Conservation (phyloP, 2,888 invertebrate species). For the Podabrus alpinus region DNA sequence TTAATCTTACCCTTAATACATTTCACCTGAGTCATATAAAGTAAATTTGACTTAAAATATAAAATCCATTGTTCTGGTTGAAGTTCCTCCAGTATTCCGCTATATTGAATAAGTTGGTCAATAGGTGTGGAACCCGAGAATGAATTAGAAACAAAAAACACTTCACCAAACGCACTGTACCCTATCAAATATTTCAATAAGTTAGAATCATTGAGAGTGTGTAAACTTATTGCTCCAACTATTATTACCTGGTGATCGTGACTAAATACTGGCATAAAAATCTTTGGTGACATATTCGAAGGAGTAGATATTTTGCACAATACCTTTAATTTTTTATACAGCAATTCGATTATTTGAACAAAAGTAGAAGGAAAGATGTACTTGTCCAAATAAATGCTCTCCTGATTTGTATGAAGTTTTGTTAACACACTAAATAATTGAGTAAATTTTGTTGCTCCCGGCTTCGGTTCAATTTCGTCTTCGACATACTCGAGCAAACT, state of each 20-base stretch:
- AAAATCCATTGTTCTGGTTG: constrained; percentile 3
- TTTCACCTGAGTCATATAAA: not conserved
- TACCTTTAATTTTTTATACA: constrained; percentile 8
- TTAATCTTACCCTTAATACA: not conserved
- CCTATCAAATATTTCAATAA: constrained; percentile 12
- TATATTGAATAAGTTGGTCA: not conserved
- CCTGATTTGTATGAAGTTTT: constrained; percentile 12
- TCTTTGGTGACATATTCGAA: not conserved
- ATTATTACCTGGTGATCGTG: not conserved
- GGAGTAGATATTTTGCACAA: not conserved
- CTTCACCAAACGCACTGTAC: constrained; percentile 9
- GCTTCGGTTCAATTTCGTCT: constrained; percentile 7
- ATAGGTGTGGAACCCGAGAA: not conserved
- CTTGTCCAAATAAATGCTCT: constrained; percentile 5
- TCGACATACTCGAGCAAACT: constrained; percentile 2
- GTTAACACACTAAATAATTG: constrained; percentile 15
- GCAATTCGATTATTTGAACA: constrained; percentile 8
- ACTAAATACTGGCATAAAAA: constrained; percentile 3
- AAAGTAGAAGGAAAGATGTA: constrained; percentile 9
- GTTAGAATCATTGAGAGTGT: not conserved
- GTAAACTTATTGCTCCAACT: not conserved
- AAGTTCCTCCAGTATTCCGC: not conserved
- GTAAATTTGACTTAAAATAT: not conserved
- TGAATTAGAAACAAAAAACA: constrained; percentile 15
- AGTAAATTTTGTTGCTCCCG: constrained; percentile 1